phyloP scores from a whole-genome alignment of 2,888 invertebrate genomes.

The Charanyca ferruginea region DNA sequence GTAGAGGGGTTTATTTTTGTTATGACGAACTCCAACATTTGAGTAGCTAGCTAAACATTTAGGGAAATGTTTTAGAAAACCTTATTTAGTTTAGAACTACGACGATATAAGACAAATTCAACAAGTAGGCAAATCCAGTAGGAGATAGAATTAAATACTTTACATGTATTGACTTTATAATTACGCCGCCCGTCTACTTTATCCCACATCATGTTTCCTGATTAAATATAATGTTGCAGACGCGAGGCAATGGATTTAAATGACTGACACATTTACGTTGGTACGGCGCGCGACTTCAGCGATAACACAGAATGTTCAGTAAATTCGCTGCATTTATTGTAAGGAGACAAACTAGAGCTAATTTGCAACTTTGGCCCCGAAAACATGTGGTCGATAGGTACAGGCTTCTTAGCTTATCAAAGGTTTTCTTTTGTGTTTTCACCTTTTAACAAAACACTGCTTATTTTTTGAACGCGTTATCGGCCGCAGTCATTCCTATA shows the following conservation, averaged over 20 bases:
- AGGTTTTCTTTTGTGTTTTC: too few relatives aligned
- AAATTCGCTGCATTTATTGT: not conserved
- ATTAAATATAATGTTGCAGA: conserved; percentile 75
- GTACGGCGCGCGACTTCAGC: conserved; percentile 30
- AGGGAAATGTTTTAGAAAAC: not conserved
- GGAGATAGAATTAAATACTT: conserved; percentile 27
- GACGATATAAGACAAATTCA: conserved; percentile 33
- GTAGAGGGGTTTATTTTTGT: too few relatives aligned
- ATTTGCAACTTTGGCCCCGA: not conserved
- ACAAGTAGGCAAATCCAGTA: conserved; percentile 44
- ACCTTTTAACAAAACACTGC: too few relatives aligned
- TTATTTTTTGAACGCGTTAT: too few relatives aligned
- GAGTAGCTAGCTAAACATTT: not conserved
- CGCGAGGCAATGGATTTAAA: conserved; percentile 72
- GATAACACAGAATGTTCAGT: conserved; percentile 1
- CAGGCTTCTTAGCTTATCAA: too few relatives aligned
- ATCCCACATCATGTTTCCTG: conserved; percentile 71
- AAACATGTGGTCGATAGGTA: not conserved
- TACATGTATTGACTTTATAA: conserved; percentile 47
- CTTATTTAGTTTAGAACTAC: not conserved
- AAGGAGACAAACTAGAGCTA: not conserved
- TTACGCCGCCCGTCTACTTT: conserved; percentile 55
- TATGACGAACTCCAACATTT: not conserved
- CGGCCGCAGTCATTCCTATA: too few relatives aligned
- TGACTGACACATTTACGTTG: conserved; percentile 61